phyloP scores from a whole-genome alignment of 2,888 invertebrate species.

The Tortrix viridana region DNA sequence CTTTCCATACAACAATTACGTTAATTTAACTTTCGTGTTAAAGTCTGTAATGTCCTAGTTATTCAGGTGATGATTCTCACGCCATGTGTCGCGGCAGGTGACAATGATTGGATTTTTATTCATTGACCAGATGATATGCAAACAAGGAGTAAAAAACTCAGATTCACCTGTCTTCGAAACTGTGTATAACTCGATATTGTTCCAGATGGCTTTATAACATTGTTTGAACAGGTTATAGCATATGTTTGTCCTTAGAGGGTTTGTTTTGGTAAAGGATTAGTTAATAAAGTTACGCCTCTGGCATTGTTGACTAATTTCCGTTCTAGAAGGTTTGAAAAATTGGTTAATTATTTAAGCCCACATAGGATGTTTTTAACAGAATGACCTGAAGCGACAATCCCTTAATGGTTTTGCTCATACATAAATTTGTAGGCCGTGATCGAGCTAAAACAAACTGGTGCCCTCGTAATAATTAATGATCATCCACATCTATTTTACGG shows the following conservation, averaged over 20 bases:
- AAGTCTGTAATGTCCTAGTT: slow-evolving; percentile 8
- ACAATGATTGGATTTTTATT: slow-evolving; percentile 55
- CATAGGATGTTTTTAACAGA: slow-evolving; percentile 34
- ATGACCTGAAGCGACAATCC: slow-evolving; percentile 73
- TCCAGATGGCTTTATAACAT: slow-evolving; percentile 52
- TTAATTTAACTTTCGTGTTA: neutral
- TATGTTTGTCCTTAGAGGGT: slow-evolving; percentile 25
- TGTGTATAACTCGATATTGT: slow-evolving; percentile 53
- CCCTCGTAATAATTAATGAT: slow-evolving; percentile 76
- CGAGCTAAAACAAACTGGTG: slow-evolving; percentile 78
- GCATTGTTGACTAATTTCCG: slow-evolving; percentile 42
- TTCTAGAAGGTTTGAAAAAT: slow-evolving; percentile 10
- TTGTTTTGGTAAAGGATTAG: slow-evolving; percentile 29
- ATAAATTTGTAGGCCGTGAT: slow-evolving; percentile 77
- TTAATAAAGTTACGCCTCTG: slow-evolving; percentile 37
- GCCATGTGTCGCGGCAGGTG: slow-evolving; percentile 60
- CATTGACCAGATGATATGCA: slow-evolving; percentile 66
- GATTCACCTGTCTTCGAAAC: slow-evolving; percentile 67
- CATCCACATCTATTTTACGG: slow-evolving; percentile 78
- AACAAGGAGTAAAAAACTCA: slow-evolving; percentile 55
- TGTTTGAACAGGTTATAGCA: slow-evolving; percentile 47
- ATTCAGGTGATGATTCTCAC: slow-evolving; percentile 44
- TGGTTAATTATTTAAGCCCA: slow-evolving; percentile 15
- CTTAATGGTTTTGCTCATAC: slow-evolving; percentile 76
- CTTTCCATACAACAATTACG: slow-evolving; percentile 9